A percentile compares a stretch with the other conserved stretches of the same genome.
These are phyloP conservation scores for Piscicola geometra DNA, from an alignment of 2,888 invertebrate species.

Conservation along the genomic window DNA sequence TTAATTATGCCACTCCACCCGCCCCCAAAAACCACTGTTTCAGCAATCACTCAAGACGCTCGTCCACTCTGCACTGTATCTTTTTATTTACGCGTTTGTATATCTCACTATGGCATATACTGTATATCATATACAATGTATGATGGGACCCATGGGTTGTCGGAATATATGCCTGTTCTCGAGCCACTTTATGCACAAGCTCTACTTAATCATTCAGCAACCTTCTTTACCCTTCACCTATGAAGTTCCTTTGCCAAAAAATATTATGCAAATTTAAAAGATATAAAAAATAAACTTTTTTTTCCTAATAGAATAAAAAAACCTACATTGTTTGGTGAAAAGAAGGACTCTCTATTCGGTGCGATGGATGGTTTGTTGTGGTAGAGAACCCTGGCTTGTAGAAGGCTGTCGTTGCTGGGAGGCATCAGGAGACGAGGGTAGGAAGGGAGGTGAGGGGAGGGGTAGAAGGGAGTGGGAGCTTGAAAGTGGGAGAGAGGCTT, in stretches of 20 bases:
- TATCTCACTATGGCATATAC: no score
- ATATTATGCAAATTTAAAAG: no score
- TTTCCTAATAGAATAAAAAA: not conserved
- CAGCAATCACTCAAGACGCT: not conserved
- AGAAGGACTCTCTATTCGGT: constrained; percentile 12
- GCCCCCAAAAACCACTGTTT: not conserved
- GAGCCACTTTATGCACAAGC: no score
- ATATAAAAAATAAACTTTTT: no score
- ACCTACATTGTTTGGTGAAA: not conserved
- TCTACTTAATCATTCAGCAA: no score
- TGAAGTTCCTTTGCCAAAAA: not conserved
- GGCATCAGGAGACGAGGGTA: constrained; percentile 29
- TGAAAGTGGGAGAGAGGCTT: constrained; percentile 32
- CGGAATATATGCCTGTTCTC: no score
- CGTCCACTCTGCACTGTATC: no score
- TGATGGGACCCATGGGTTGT: no score
- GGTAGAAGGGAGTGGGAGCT: constrained; percentile 30
- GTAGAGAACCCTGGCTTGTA: constrained; percentile 32
- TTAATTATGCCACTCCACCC: not conserved
- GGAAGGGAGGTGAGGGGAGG: constrained; percentile 27
- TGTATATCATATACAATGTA: no score
- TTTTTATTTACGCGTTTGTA: no score
- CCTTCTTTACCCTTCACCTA: not conserved
- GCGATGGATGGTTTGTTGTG: constrained; percentile 14
- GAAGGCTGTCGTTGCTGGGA: constrained; percentile 33